Evolutionary conservation across 2,888 invertebrate species (phyloP).

Genomic region (Ligdia adustata): DNA sequence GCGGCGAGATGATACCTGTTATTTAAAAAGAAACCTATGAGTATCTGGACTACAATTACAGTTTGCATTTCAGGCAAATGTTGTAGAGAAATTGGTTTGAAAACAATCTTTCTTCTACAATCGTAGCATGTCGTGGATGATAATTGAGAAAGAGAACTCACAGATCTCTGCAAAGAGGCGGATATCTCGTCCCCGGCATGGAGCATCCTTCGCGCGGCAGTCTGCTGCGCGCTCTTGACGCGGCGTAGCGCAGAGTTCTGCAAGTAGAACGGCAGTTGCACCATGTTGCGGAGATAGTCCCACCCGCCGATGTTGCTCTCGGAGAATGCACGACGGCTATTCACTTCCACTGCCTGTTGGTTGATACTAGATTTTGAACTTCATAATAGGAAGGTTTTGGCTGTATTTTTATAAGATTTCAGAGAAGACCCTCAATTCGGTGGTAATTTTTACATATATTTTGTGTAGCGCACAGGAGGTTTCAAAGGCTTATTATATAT

Average conservation of each 20-base stretch:
- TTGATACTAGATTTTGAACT: neutral
- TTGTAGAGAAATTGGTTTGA: no score
- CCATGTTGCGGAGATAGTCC: constrained; percentile 97
- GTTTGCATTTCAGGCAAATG: no score
- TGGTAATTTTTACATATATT: no score
- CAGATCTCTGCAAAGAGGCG: constrained; percentile 78
- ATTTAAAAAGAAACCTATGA: no score
- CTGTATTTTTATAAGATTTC: no score
- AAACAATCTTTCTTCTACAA: no score
- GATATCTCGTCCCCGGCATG: constrained; percentile 82
- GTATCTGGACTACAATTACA: no score
- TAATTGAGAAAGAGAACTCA: constrained; percentile 50
- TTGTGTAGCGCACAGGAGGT: no score
- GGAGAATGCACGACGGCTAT: constrained; percentile 93
- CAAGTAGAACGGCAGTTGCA: constrained; percentile 98
- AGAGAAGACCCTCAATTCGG: no score
- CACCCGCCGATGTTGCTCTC: constrained; percentile 98
- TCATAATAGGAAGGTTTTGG: no score
- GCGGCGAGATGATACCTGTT: constrained; percentile 88
- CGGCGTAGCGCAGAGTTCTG: constrained; percentile 97
- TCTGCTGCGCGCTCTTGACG: constrained; percentile 93
- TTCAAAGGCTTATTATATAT: no score
- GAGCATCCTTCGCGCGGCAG: constrained; percentile 83
- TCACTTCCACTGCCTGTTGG: constrained; percentile 93
- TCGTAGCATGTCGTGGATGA: no score